phyloP scores from a whole-genome alignment of 2,888 invertebrate genomes.

The Lasioglossum calceatum region DNA sequence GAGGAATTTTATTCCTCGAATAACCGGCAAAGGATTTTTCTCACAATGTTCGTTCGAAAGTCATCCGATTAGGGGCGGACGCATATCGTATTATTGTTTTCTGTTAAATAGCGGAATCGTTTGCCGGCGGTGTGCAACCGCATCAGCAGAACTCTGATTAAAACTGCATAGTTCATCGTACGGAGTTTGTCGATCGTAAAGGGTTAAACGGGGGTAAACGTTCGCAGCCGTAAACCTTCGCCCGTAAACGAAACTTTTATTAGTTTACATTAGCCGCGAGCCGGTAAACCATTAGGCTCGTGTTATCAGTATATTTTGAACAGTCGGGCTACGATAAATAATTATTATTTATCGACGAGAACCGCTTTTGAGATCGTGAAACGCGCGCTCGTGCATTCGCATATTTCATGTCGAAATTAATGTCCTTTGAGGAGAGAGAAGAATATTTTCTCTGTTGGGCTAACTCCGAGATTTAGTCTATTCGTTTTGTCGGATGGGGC shows the following conservation, averaged over 20 bases:
- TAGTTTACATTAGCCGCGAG: constrained; percentile 10
- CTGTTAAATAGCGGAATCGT: not conserved
- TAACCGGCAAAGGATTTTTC: not conserved
- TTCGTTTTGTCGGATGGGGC: not conserved
- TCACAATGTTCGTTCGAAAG: not conserved
- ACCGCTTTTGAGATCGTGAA: not conserved
- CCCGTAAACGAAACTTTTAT: constrained; percentile 11
- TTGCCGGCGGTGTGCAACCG: not conserved
- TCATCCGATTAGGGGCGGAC: not conserved
- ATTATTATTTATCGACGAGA: not conserved
- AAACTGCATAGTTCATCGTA: constrained; percentile 16
- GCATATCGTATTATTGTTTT: constrained; percentile 13
- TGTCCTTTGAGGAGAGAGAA: not conserved
- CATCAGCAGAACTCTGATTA: constrained; percentile 10
- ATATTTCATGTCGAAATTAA: not conserved
- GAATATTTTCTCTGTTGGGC: not conserved
- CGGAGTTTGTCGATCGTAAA: constrained; percentile 3
- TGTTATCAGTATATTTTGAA: constrained; percentile 11
- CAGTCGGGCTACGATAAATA: not conserved
- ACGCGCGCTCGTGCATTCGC: not conserved
- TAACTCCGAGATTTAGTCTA: not conserved
- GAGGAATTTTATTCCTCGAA: not conserved
- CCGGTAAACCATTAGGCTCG: constrained; percentile 1
- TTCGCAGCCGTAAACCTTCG: not conserved
- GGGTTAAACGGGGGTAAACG: constrained; percentile 17